Evolutionary conservation across 2,113 vertebrate genomes (phyloP), one percentile per base, ranked within the genome.

Genomic region (Tringa solitaria): DNA sequence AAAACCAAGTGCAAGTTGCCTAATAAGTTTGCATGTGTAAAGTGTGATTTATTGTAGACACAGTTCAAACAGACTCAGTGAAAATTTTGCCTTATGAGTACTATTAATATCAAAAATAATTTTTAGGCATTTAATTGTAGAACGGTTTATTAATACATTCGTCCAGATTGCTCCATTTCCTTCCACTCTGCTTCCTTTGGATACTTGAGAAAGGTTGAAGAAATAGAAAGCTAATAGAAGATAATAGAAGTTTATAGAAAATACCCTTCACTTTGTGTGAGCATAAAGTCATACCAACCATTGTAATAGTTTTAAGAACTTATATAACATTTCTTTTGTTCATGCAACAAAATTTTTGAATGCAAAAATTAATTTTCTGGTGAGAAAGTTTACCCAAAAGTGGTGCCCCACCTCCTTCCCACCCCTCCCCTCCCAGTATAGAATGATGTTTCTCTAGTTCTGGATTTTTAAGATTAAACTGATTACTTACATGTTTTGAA

Each of bases 101-200:
- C 27, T 87, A 84, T 81, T 81, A 85, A 90, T 77, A 93, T 43
- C 9, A 85, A 73, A 87, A 88, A 81, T 59, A 76, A 81, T 81
- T 69, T 85, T 78, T 59, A 64, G 48, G 11, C 26, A 35, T 77
- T 93, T 90, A 69, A 41, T 37, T 41, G 51, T 26, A 61, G 20
- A 84, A 27, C 33, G 41, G 30, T 81, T 93, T 48, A 70, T 35
- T 84, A 93, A 92, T 59, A 33, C 12, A 57, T 57, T 83, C 10
- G 4, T 4, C 6, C 23, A 30, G 4, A 26, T 74, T 93, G n/a
- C n/a, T 84, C 50, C 0, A 0, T 74, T 91, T 82, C 69, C 26
- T 90, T 72, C 39, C 24, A 28, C 74, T 84, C 32, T 78, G 4
- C 15, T 84, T 12, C 43, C 32, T 39, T 83, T 54, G 32, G 32